A percentile compares a stretch with the other conserved stretches of the same genome.
Evolutionary conservation across 2,888 invertebrate species (phyloP).

Genomic region (Mycalesis mineus): DNA sequence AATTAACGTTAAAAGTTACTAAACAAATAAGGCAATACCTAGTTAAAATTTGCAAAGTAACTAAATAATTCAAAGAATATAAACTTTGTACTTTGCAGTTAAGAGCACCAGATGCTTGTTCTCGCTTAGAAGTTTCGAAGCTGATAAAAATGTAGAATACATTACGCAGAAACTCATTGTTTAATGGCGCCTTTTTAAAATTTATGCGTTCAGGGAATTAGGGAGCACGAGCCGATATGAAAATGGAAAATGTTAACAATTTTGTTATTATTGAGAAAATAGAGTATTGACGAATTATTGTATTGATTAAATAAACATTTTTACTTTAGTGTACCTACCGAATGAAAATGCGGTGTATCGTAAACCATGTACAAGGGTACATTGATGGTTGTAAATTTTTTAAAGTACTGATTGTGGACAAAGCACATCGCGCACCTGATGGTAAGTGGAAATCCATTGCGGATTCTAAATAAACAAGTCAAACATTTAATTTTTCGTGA

Average conservation of each 20-base stretch:
- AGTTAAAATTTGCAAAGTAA: conserved; percentile 17
- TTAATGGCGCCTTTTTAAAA: conserved; percentile 25
- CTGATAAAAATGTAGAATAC: conserved; percentile 28
- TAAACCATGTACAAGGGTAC: too few species aligned
- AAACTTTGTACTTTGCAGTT: conserved; percentile 27
- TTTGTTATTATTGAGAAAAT: background rate
- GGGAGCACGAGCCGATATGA: conserved; percentile 15
- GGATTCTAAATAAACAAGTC: too few species aligned
- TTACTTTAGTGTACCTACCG: too few species aligned
- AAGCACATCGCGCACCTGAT: too few species aligned
- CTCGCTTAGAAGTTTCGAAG: conserved; percentile 25
- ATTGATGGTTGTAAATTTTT: too few species aligned
- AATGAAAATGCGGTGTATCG: too few species aligned
- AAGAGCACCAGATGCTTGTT: conserved; percentile 24
- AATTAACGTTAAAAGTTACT: background rate
- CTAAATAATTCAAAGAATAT: conserved; percentile 22
- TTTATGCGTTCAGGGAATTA: conserved; percentile 18
- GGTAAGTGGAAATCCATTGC: too few species aligned
- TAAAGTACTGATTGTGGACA: too few species aligned
- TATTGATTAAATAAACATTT: background rate
- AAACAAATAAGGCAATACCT: background rate
- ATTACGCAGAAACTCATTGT: conserved; percentile 23
- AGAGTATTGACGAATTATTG: conserved; percentile 4
- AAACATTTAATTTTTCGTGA: too few species aligned
- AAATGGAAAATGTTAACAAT: conserved; percentile 8